Conservation (phyloP, 2,888 invertebrate species). For the Ophioninae sp. region DNA sequence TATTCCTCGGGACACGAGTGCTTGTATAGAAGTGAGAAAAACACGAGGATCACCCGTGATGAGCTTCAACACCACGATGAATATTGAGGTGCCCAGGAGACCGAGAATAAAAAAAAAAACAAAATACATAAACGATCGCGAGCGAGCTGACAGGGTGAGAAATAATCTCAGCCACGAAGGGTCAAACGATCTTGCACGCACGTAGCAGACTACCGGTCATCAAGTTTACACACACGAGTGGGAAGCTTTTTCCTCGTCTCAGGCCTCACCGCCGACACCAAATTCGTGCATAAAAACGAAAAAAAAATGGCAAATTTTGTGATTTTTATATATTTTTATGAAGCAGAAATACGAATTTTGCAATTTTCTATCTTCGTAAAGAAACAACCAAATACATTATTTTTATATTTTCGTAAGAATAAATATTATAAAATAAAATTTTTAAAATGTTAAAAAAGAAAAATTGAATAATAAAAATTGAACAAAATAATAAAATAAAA, state of each 20-base stretch:
- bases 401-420: background rate
- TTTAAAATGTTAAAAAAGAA: too few species aligned
- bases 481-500: too few species aligned
- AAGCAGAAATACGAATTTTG: too few species aligned
- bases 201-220: constrained; percentile 67
- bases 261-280: background rate
- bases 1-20: constrained; percentile 58
- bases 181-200: constrained; percentile 68
- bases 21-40: constrained; percentile 6
- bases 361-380: background rate
- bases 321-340: background rate
- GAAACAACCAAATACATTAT: background rate
- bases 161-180: constrained; percentile 67
- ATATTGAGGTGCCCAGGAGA: constrained; percentile 43
- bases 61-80: background rate
- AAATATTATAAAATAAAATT: too few species aligned
- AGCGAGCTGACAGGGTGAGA: constrained; percentile 75
- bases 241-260: constrained; percentile 26
- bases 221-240: background rate
- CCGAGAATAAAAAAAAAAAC: constrained; percentile 48
- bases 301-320: too few species aligned
- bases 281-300: background rate
- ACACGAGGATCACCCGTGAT: constrained; percentile 12
- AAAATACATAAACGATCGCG: constrained; percentile 2
- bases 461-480: too few species aligned